Evolutionary conservation across 2,888 invertebrate genomes (phyloP).

Genomic region (Synanthedon vespiformis): DNA sequence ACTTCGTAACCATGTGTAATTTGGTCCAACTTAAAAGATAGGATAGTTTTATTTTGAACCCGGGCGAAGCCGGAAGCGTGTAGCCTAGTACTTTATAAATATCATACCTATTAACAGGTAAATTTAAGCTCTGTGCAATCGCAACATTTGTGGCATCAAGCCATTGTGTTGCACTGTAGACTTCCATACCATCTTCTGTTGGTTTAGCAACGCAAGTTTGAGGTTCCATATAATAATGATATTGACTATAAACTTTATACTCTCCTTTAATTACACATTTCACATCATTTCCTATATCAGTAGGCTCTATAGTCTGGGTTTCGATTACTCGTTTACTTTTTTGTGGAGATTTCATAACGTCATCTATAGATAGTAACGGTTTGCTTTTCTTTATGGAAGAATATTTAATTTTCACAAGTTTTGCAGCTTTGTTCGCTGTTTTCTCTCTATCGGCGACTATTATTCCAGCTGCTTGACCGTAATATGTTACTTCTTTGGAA

Average conservation of each 20-base stretch:
- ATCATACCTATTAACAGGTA: conserved; percentile 69
- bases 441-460: conserved; percentile 72
- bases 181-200: conserved; percentile 78
- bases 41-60: no score
- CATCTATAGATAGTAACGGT: conserved; percentile 36
- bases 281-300: conserved; percentile 41
- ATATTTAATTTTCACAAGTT: conserved; percentile 62
- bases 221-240: conserved; percentile 83
- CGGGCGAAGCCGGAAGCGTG: no score
- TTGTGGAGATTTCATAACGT: conserved; percentile 41
- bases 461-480: conserved; percentile 75
- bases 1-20: no score
- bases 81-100: background rate
- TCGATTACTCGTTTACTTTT: conserved; percentile 30
- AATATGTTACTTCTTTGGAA: conserved; percentile 55
- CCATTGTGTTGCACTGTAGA: conserved; percentile 75
- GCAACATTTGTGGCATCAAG: conserved; percentile 71
- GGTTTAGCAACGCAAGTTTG: conserved; percentile 77
- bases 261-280: conserved; percentile 64
- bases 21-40: no score
- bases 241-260: conserved; percentile 72
- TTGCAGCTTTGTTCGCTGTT: conserved; percentile 67
- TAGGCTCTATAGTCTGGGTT: conserved; percentile 30
- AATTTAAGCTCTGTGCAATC: conserved; percentile 65
- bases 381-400: conserved; percentile 33